Percentiles rank a stretch among this genome's conserved stretches.
Conservation (phyloP, 2,888 invertebrate species). For the Stenodema calcarata region DNA sequence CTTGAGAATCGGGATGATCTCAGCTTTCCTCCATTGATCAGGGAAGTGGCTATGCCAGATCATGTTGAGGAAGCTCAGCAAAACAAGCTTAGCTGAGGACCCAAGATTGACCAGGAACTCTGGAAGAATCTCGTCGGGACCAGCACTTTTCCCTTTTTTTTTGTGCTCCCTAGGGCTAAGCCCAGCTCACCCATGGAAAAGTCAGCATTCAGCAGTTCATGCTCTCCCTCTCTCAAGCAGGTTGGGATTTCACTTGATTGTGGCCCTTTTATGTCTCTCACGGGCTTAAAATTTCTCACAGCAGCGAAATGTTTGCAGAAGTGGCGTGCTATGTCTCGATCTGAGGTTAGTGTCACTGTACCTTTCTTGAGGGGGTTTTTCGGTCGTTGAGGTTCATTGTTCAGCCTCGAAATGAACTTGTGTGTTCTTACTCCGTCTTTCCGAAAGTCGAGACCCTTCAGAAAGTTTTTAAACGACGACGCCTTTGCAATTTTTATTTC, state of each 20-base stretch:
- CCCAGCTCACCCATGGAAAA: not conserved
- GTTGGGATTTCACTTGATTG: not conserved
- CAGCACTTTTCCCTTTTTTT: conserved; percentile 5
- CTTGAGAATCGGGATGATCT: conserved; percentile 1
- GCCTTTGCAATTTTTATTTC: too few relatives aligned
- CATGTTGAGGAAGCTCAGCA: not conserved
- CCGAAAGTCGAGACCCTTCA: too few relatives aligned
- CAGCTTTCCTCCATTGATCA: conserved; percentile 24
- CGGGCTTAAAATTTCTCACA: not conserved
- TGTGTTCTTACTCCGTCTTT: too few relatives aligned
- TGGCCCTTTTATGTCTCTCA: too few relatives aligned
- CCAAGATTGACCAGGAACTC: not conserved
- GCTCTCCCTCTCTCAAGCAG: not conserved
- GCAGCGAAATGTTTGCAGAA: not conserved
- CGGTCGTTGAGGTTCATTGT: too few relatives aligned
- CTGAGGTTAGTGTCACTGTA: not conserved
- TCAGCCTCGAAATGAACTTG: too few relatives aligned
- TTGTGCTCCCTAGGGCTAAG: not conserved
- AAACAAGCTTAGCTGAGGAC: not conserved
- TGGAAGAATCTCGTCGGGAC: not conserved
- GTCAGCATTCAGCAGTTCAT: not conserved
- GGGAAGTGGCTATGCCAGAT: not conserved
- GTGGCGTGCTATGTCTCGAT: not conserved
- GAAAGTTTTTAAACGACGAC: too few relatives aligned
- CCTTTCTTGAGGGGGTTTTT: not conserved